phyloP scores from a whole-genome alignment of 2,797 vertebrate species.

The Morus bassanus region DNA sequence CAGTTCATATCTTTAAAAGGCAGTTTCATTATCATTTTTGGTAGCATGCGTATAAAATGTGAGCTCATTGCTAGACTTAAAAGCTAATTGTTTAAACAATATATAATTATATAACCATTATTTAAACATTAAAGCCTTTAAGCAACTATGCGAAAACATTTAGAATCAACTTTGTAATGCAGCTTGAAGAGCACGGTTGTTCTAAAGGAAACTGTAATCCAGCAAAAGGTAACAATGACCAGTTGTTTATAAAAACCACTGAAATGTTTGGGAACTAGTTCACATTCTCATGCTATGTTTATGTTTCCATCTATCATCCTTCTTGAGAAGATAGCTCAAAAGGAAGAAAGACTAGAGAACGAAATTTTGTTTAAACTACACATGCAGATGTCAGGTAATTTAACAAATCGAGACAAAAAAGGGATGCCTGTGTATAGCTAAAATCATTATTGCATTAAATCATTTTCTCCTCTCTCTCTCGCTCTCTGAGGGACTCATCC shows the following conservation, averaged over 20 bases:
- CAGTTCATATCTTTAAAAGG: not conserved
- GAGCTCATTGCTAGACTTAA: constrained; percentile 48
- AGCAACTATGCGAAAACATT: constrained; percentile 70
- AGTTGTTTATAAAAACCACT: constrained; percentile 78
- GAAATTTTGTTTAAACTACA: constrained; percentile 78
- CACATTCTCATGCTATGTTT: constrained; percentile 79
- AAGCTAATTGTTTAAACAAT: constrained; percentile 65
- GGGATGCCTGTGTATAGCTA: constrained; percentile 68
- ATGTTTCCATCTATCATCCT: constrained; percentile 80
- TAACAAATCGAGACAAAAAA: constrained; percentile 74
- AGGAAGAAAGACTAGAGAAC: constrained; percentile 72
- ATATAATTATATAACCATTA: constrained; percentile 64
- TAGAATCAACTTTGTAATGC: constrained; percentile 67
- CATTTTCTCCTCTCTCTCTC: constrained; percentile 36
- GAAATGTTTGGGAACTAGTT: constrained; percentile 80
- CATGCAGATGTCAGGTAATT: constrained; percentile 76
- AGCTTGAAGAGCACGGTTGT: constrained; percentile 65
- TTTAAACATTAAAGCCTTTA: constrained; percentile 71
- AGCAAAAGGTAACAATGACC: constrained; percentile 77
- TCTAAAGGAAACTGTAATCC: constrained; percentile 63
- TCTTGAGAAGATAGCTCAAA: constrained; percentile 74
- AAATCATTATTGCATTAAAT: constrained; percentile 76
- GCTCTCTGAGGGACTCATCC: not conserved
- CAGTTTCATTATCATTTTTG: constrained; percentile 27
- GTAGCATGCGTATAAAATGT: constrained; percentile 18